Evolutionary conservation across 2,113 vertebrate genomes (phyloP).

Genomic region (Mustela nigripes): DNA sequence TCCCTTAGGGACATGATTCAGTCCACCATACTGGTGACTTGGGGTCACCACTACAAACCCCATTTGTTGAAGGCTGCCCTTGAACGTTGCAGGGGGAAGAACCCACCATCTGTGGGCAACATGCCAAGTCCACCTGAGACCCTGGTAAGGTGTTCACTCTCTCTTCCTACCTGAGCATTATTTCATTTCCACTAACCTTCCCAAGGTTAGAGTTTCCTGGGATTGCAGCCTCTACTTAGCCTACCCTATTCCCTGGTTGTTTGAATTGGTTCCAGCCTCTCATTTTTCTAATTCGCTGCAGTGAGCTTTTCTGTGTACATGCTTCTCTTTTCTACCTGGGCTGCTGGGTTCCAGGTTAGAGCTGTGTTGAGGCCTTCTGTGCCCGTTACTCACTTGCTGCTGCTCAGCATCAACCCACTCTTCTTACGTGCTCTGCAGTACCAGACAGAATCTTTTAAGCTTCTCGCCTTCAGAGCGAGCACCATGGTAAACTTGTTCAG

Average conservation of each 20-base stretch:
- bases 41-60: neutral
- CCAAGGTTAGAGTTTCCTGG: neutral
- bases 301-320: neutral
- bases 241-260: neutral
- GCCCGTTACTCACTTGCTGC: neutral
- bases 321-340: neutral
- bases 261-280: neutral
- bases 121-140: neutral
- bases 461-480: neutral
- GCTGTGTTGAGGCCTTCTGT: neutral
- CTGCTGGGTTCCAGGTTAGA: neutral
- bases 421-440: neutral
- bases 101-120: neutral
- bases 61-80: neutral
- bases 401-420: neutral
- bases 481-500: rapidly evolving
- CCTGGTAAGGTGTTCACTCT: neutral
- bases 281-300: neutral
- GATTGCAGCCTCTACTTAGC: neutral
- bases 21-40: neutral
- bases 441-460: neutral
- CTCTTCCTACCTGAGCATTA: neutral
- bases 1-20: neutral
- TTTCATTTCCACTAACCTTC: neutral
- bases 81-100: neutral